phyloP scores from a whole-genome alignment of 2,888 invertebrate species.

The Brenthis hecate region DNA sequence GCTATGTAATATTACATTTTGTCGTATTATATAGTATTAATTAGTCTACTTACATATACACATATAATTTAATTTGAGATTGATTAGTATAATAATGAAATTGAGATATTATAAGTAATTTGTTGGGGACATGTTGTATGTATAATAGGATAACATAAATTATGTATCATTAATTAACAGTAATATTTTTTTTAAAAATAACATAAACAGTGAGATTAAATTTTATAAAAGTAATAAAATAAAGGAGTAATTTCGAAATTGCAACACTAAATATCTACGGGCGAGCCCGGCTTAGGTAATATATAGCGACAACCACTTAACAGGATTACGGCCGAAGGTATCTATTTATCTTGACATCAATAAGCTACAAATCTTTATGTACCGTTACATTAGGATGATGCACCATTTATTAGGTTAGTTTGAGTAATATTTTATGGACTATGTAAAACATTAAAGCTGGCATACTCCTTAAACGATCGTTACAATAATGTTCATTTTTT shows the following conservation, averaged over 20 bases:
- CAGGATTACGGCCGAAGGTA: constrained; percentile 64
- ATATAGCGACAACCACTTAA: constrained; percentile 76
- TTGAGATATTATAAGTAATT: too few relatives aligned
- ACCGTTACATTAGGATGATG: constrained; percentile 15
- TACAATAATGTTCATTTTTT: too few relatives aligned
- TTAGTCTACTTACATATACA: too few relatives aligned
- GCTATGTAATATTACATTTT: too few relatives aligned
- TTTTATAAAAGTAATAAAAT: constrained; percentile 11
- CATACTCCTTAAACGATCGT: too few relatives aligned
- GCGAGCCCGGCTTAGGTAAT: constrained; percentile 66
- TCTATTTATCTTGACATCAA: constrained; percentile 39
- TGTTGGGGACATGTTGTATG: too few relatives aligned
- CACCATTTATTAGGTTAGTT: constrained; percentile 5
- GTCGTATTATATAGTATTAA: too few relatives aligned
- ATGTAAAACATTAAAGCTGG: too few relatives aligned
- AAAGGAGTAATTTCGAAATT: constrained; percentile 42
- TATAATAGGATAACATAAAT: too few relatives aligned
- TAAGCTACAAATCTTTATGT: constrained; percentile 17
- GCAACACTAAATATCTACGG: constrained; percentile 49
- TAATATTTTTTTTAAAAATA: neutral
- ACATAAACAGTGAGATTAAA: neutral
- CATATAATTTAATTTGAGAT: too few relatives aligned
- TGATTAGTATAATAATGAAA: too few relatives aligned
- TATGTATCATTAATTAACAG: neutral
- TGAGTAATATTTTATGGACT: neutral